Conservation (phyloP, 2,113 vertebrate species). For the Melospiza melodia region DNA sequence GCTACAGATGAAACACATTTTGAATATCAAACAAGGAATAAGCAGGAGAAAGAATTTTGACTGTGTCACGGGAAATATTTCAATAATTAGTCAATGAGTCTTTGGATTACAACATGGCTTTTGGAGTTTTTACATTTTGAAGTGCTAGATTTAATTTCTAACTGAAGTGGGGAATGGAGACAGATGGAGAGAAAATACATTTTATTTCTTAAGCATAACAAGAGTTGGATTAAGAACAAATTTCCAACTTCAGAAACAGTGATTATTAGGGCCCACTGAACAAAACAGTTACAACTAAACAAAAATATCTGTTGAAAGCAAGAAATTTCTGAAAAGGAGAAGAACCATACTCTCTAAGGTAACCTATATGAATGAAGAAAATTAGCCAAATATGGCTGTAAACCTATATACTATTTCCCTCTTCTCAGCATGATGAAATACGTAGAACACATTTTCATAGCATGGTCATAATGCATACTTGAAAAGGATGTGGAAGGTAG, state of each 20-base stretch:
- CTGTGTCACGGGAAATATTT: background rate
- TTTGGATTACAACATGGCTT: background rate
- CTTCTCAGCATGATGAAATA: background rate
- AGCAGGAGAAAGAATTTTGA: background rate
- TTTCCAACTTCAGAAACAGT: background rate
- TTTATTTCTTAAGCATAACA: background rate
- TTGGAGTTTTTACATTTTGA: background rate
- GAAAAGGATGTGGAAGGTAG: background rate
- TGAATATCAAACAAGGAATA: slow-evolving; percentile 7
- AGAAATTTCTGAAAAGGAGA: background rate
- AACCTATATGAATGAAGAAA: background rate
- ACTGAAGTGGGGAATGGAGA: background rate
- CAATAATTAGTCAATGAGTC: background rate
- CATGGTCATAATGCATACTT: background rate
- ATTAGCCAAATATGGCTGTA: background rate
- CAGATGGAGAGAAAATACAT: background rate
- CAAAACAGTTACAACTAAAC: background rate
- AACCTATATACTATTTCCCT: background rate
- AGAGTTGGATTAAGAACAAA: background rate
- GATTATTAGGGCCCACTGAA: background rate
- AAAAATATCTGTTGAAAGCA: background rate
- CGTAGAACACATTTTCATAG: background rate
- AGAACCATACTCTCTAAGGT: background rate
- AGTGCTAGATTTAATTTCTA: background rate
- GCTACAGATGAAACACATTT: background rate